These are phyloP conservation scores for Eptatretus burgeri DNA, from an alignment of 2,113 vertebrate species.

Conservation along the genomic window DNA sequence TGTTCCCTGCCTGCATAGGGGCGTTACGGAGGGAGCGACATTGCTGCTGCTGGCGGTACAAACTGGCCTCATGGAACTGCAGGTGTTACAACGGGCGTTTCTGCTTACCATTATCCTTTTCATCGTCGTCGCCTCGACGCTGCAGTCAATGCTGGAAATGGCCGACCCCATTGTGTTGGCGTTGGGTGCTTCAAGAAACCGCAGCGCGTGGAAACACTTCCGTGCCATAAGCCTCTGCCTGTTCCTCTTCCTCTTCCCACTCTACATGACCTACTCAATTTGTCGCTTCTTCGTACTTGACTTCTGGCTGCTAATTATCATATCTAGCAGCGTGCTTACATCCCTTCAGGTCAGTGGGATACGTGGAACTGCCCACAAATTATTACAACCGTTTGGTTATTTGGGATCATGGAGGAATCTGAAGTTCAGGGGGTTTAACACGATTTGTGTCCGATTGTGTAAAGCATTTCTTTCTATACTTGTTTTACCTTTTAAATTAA, in stretches of 20 bases:
- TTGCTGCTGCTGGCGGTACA: conserved; percentile 43
- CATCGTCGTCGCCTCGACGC: conserved; percentile 42
- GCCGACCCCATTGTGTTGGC: conserved; percentile 36
- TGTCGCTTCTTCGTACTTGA: conserved; percentile 53
- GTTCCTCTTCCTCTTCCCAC: conserved; percentile 32
- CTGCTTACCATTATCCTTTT: conserved; percentile 65
- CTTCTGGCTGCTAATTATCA: conserved; percentile 49
- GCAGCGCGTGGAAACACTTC: conserved; percentile 39
- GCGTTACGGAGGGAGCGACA: conserved; percentile 39
- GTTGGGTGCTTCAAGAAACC: conserved; percentile 34
- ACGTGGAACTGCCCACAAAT: background rate
- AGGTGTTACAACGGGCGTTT: conserved; percentile 39
- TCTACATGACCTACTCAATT: conserved; percentile 42
- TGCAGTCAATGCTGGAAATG: conserved; percentile 54
- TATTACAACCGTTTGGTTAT: too few relatives aligned
- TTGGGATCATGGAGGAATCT: too few relatives aligned
- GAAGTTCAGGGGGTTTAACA: too few relatives aligned
- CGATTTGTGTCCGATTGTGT: too few relatives aligned
- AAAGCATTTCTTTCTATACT: too few relatives aligned
- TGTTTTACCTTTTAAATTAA: too few relatives aligned
- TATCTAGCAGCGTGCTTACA: conserved; percentile 51
- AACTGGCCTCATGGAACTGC: conserved; percentile 40
- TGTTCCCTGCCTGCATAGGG: conserved; percentile 15
- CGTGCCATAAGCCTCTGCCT: conserved; percentile 40
- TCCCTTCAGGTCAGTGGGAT: conserved; percentile 27